These are phyloP conservation scores for Hystrix cristata DNA, from an alignment of 2,113 vertebrate genomes.

Conservation along the genomic window DNA sequence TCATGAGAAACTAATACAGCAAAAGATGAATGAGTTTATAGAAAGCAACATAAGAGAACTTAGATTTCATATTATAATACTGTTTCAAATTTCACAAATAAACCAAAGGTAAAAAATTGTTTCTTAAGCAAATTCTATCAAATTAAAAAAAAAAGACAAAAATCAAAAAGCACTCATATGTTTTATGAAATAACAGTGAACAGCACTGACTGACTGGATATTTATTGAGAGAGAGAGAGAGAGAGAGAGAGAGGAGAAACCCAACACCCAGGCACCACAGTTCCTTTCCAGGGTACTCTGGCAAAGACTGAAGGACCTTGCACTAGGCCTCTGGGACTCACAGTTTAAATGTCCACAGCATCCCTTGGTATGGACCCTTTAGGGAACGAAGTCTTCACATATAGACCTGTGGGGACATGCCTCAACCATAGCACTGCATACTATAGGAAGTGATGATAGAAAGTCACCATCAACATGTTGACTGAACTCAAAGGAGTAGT, in stretches of 20 bases:
- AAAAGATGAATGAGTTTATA: neutral
- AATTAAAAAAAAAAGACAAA: neutral
- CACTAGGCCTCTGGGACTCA: neutral
- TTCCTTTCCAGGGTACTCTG: neutral
- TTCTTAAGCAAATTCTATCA: neutral
- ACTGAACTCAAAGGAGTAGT: neutral
- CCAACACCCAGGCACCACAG: too few species aligned
- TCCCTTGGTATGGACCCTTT: neutral
- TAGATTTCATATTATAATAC: neutral
- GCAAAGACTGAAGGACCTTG: too few species aligned
- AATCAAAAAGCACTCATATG: neutral
- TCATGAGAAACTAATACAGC: neutral
- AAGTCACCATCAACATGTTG: neutral
- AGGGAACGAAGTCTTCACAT: too few species aligned
- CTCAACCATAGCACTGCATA: neutral
- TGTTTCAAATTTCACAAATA: conserved; percentile 12
- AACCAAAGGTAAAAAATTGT: neutral
- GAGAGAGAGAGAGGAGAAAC: too few species aligned
- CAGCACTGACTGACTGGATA: neutral
- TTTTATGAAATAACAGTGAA: neutral
- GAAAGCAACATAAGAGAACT: neutral
- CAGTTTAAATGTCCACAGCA: neutral
- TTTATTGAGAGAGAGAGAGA: neutral
- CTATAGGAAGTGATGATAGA: neutral
- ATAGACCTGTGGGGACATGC: neutral